A percentile compares a stretch with the other conserved stretches of the same genome.
Evolutionary conservation across 2,797 vertebrate genomes (phyloP).

Genomic region (Lagocephalus sceleratus): DNA sequence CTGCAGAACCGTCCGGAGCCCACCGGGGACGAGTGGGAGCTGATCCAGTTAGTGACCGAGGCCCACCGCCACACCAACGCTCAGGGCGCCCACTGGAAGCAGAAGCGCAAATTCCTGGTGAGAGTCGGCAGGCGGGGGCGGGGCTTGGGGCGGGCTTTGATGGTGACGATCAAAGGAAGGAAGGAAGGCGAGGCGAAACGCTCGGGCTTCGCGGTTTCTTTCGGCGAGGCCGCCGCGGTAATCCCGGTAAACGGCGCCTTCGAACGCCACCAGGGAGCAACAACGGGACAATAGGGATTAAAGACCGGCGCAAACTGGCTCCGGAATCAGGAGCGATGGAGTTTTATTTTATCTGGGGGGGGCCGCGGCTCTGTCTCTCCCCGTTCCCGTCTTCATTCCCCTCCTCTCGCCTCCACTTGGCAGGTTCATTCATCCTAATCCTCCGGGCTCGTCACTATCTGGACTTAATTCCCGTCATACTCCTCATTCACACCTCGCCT

Average conservation of each 20-base stretch:
- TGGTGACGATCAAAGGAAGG: no score
- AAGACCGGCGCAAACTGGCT: conserved; percentile 2
- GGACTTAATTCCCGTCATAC: conserved; percentile 39
- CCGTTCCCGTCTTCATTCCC: conserved; percentile 18
- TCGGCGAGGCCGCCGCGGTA: no score
- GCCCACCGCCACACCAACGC: conserved; percentile 97
- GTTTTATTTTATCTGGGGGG: conserved; percentile 12
- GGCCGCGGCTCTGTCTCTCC: not conserved
- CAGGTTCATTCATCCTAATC: conserved; percentile 47
- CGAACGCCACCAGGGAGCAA: not conserved
- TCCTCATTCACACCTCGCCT: conserved; percentile 42
- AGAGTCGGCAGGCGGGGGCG: not conserved
- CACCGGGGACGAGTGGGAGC: conserved; percentile 90
- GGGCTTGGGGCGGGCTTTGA: no score
- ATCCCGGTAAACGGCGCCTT: not conserved
- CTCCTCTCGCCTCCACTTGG: conserved; percentile 14
- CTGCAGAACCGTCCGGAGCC: conserved; percentile 94
- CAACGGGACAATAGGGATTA: conserved; percentile 7
- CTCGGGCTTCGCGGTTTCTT: no score
- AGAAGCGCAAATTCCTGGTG: conserved; percentile 93
- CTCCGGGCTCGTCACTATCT: conserved; percentile 38
- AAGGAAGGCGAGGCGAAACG: no score
- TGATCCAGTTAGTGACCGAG: conserved; percentile 92
- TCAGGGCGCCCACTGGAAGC: conserved; percentile 98
- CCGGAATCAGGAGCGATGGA: conserved; percentile 2